These are phyloP conservation scores for Cryptoleucopteryx plumbea DNA, from an alignment of 2,113 vertebrate genomes.

Conservation along the genomic window DNA sequence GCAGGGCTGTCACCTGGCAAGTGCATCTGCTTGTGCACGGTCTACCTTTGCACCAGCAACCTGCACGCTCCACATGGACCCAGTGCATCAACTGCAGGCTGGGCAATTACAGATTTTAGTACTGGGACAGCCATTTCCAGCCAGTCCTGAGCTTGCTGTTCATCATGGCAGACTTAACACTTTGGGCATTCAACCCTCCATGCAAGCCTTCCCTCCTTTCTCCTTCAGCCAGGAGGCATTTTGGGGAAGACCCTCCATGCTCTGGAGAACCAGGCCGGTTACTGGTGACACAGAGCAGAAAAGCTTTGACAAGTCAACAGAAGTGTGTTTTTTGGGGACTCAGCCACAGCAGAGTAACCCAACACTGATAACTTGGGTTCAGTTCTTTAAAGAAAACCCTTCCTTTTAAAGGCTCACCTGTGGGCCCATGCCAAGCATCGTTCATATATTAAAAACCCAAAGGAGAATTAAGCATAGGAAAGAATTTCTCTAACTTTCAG, in stretches of 20 bases:
- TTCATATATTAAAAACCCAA: not conserved
- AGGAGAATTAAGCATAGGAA: not conserved
- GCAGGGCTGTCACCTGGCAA: not conserved
- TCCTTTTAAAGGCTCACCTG: not conserved
- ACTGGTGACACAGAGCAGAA: not conserved
- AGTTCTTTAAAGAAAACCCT: not conserved
- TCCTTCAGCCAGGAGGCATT: not conserved
- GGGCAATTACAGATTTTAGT: not conserved
- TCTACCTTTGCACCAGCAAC: not conserved
- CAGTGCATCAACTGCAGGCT: not conserved
- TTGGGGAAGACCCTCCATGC: not conserved
- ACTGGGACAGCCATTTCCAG: not conserved
- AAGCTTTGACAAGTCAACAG: not conserved
- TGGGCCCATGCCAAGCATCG: not conserved
- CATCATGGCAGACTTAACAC: not conserved
- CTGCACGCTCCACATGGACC: not conserved
- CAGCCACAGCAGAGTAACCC: not conserved
- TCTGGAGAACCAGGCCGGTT: not conserved
- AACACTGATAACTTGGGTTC: not conserved
- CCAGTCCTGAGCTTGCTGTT: not conserved
- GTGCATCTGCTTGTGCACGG: not conserved
- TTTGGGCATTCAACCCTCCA: not conserved
- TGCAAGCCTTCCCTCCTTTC: not conserved
- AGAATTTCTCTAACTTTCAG: not conserved
- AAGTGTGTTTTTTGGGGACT: rapidly evolving